phyloP scores from a whole-genome alignment of 2,888 invertebrate genomes.

The Drosophila borborema region DNA sequence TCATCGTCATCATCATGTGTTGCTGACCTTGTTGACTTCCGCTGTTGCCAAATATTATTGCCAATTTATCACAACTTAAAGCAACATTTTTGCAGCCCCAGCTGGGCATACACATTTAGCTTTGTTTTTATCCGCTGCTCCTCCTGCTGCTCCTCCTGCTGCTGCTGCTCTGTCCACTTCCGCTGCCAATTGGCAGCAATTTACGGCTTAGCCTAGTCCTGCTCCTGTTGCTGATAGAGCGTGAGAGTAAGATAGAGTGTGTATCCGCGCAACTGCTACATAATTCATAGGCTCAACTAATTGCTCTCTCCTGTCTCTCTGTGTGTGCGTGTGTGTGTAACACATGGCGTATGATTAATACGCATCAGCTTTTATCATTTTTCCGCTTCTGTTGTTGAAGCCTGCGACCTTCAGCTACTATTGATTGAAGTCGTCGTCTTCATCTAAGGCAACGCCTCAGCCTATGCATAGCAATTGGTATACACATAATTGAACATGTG shows the following conservation, averaged over 20 bases:
- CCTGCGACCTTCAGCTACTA: conserved; percentile 63
- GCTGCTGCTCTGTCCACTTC: conserved; percentile 51
- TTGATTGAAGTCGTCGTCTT: conserved; percentile 56
- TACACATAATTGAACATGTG: conserved; percentile 10
- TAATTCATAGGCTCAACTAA: conserved; percentile 66
- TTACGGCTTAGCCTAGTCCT: conserved; percentile 7
- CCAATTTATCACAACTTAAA: conserved; percentile 67
- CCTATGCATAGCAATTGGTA: conserved; percentile 31
- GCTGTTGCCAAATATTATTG: conserved; percentile 66
- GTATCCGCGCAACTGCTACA: conserved; percentile 49
- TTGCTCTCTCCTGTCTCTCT: conserved; percentile 29
- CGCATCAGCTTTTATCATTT: conserved; percentile 59
- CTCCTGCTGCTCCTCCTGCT: not conserved
- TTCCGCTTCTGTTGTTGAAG: conserved; percentile 5
- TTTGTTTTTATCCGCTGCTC: not conserved
- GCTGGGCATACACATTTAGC: conserved; percentile 29
- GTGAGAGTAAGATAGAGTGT: not conserved
- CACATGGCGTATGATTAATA: conserved; percentile 79
- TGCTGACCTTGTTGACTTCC: conserved; percentile 71
- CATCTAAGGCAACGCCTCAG: conserved; percentile 56
- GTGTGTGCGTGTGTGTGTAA: conserved; percentile 20
- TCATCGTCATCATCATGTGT: conserved; percentile 9
- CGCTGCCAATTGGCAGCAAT: conserved; percentile 59
- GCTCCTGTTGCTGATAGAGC: conserved; percentile 17
- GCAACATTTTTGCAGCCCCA: conserved; percentile 37